These are phyloP conservation scores for Propithecus deckenii DNA, from an alignment of 2,797 vertebrate species.

Conservation along the genomic window DNA sequence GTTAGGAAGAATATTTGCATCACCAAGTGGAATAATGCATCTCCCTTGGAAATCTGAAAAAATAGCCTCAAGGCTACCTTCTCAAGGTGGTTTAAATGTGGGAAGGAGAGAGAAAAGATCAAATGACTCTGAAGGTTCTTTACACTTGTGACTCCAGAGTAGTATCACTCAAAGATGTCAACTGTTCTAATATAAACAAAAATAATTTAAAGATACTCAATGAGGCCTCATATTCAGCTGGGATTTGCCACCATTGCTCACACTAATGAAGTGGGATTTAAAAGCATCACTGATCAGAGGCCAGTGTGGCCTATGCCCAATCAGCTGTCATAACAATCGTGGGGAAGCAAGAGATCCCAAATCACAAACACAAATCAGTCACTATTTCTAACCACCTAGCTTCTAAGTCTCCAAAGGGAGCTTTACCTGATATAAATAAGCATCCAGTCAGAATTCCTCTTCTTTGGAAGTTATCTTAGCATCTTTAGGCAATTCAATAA, in stretches of 20 bases:
- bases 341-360: background rate
- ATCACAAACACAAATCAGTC: background rate
- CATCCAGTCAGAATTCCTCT: background rate
- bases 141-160: background rate
- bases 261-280: background rate
- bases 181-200: background rate
- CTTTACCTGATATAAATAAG: background rate
- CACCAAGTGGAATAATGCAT: background rate
- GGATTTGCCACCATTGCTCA: background rate
- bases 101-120: background rate
- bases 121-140: background rate
- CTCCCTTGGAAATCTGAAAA: background rate
- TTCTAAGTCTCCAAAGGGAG: background rate
- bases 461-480: background rate
- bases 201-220: background rate
- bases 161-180: background rate
- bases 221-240: background rate
- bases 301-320: background rate
- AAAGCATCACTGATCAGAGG: background rate
- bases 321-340: rapidly evolving
- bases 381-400: background rate
- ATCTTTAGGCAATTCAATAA: background rate
- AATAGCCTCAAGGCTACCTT: background rate
- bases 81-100: background rate
- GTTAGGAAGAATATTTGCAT: background rate